Evolutionary conservation across 2,888 invertebrate species (phyloP), one percentile per base, ranked within the genome.

Genomic region (Siphlonurus alternatus): DNA sequence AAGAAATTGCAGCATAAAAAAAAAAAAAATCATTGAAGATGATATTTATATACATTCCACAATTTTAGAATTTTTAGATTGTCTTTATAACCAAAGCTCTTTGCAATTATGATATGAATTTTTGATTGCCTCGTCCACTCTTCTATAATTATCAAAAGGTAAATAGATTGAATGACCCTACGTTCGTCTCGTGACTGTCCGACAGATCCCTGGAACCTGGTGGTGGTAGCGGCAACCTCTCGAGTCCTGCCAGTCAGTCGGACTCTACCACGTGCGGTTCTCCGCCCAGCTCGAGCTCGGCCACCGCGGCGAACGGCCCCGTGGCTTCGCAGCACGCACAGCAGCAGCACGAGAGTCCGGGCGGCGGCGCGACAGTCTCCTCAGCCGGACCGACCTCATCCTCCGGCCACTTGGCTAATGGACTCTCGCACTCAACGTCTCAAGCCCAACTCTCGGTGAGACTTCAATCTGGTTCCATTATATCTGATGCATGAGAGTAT

Each of bases 221-320:
- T 2, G 63, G 63, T 18, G 63, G 54, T 23, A 64, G 64, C 53
- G 64, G 64, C 53, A 64, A 64, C 60, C 51, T 60, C 51, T 64
- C 64, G 53, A 64, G 83, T 70, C 83, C 83, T 7, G 81, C 81
- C 74, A 82, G 81, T 73, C 82, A 81, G 70, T 83, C 83, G 22
- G 78, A 77, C 15, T 77, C 77, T 18, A 82, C 82, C 10, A 82
- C 82, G 7, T 83, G 83, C 67, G 80, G 82, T 68, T 83, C 83
- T 5, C 83, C 83, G 25, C 78, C 78, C 68, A 56, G 56, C 22
- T 56, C 56, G n/a, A 3, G 83, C 83, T 78, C 75, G 74, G 56
- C 73, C 73, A 22, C 71, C 72, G 23, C 71, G 73, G 62, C 65
- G 19, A 60, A 59, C 20, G 65, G 64, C 59, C 38, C 66, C 24